Base-by-base conservation (phyloP, 2,113 vertebrate genomes). In the Smithornis capensis region DNA sequence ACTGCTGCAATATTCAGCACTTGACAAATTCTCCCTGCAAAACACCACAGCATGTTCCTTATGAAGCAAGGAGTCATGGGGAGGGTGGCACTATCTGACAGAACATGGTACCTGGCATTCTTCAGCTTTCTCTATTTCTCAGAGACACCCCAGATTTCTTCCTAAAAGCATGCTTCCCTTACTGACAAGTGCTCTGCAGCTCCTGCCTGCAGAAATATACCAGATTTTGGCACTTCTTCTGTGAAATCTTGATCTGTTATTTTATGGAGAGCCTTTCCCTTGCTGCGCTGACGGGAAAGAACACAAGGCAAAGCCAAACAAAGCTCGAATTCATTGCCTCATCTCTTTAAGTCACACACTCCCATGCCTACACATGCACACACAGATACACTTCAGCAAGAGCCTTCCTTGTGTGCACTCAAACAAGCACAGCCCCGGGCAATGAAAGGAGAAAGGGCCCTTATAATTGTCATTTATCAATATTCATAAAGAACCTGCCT, bases 391-490 rank as follows among this genome's bases (percentile, higher is more conserved):
- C 56, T 42, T 35, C 71, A 63, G 64, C 77, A 12, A 35, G 68
- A 93, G 83, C 80, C 50, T 22, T 56, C 71, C 68, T 24, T 38
- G 78, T 29, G 87, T 10, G 19, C 29, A 10, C 60, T 63, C 65
- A 23, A 45, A 91, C 75, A 56, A 91, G 95, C 92, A 83, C 89
- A 71, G 96, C 97, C 95, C 79, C 84, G 22, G 96, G 96, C 96
- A 44, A 70, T 17, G 83, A 64, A 31, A 56, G 79, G 71, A 81
- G 91, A 93, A 89, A 83, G 52, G 44, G 50, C 40, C 23, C 62
- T 79, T 52, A 2, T 97, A 97, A 96, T 94, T 95, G 95, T 92
- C 94, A 94, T 68, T 92, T 95, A 97, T 97, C 96, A 96, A 97
- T 97, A 97, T 96, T 97, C 96, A 97, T 96, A 81, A 87, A 91